phyloP scores from a whole-genome alignment of 1,140 invertebrate genomes.

The Halotydeus destructor region DNA sequence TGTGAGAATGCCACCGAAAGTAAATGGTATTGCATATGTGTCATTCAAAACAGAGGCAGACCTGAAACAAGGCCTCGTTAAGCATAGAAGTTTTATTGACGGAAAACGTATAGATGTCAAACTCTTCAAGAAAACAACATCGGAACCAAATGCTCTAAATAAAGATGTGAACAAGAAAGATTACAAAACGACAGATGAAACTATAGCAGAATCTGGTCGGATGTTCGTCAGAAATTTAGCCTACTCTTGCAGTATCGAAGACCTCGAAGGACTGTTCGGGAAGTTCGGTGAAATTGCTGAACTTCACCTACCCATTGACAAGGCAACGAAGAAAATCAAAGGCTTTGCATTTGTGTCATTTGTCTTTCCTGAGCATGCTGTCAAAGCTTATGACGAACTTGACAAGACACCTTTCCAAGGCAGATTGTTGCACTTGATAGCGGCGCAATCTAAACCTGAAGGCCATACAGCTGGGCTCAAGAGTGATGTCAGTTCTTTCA shows the following conservation, averaged over 20 bases:
- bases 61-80: conserved; percentile 54
- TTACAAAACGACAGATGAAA: conserved; percentile 19
- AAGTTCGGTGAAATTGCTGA: conserved; percentile 72
- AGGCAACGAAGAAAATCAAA: conserved; percentile 56
- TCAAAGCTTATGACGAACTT: conserved; percentile 59
- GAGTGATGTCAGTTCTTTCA: conserved; percentile 32
- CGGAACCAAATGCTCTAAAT: conserved; percentile 22
- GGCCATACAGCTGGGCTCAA: neutral
- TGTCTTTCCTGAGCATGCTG: conserved; percentile 84
- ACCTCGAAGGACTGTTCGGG: conserved; percentile 60
- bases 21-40: conserved; percentile 64
- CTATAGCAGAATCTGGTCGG: conserved; percentile 41
- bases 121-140: conserved; percentile 20
- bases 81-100: conserved; percentile 56
- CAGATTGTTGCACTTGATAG: conserved; percentile 75
- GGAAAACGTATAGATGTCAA: conserved; percentile 25
- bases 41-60: conserved; percentile 64
- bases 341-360: conserved; percentile 85
- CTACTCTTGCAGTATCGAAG: conserved; percentile 68
- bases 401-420: conserved; percentile 72
- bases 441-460: conserved; percentile 43
- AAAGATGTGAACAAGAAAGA: conserved; percentile 28
- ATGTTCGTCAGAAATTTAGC: conserved; percentile 86
- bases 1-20: conserved; percentile 49
- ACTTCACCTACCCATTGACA: conserved; percentile 71